Evolutionary conservation across 2,888 invertebrate genomes (phyloP).

Genomic region (Tanypteryx hageni): DNA sequence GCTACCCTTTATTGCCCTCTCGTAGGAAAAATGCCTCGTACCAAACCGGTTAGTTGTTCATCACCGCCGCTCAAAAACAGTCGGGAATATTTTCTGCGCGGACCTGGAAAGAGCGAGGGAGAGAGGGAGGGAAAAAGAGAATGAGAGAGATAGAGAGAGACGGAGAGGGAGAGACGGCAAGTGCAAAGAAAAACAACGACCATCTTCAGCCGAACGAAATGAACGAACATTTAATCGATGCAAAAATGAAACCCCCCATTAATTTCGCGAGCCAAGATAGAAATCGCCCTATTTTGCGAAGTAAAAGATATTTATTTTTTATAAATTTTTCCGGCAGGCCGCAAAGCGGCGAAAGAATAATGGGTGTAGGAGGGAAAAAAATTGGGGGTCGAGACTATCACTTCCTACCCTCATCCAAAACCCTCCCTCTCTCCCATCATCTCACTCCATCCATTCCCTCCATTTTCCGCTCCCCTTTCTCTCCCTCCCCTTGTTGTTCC

Average conservation of each 20-base stretch:
- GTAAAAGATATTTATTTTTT: background rate
- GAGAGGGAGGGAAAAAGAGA: too few species aligned
- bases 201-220: too few species aligned
- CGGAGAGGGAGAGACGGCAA: too few species aligned
- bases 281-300: background rate
- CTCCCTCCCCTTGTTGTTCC: background rate
- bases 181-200: too few species aligned
- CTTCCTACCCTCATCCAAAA: background rate
- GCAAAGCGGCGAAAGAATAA: background rate
- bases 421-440: background rate
- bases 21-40: too few species aligned
- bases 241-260: too few species aligned
- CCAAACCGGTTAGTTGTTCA: background rate
- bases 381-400: background rate
- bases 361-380: background rate
- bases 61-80: background rate
- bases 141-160: too few species aligned
- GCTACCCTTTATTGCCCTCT: background rate
- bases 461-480: too few species aligned
- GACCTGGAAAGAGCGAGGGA: background rate
- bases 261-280: too few species aligned
- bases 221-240: too few species aligned
- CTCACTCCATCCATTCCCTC: too few species aligned
- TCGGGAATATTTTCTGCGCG: background rate
- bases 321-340: background rate